Conservation (phyloP, 2,113 vertebrate genomes). For the Seriola dumerili region DNA sequence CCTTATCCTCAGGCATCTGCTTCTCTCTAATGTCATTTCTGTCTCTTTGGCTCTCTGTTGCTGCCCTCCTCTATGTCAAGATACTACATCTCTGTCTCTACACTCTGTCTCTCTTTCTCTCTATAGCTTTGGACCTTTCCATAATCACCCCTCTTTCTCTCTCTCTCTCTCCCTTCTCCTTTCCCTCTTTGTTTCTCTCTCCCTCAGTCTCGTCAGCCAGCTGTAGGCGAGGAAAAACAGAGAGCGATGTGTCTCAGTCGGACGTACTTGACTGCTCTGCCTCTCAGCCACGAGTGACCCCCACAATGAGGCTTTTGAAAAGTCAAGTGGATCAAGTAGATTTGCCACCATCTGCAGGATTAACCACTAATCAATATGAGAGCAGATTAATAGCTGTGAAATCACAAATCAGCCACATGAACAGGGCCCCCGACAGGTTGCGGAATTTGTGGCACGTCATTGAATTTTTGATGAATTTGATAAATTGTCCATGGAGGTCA, state of each 20-base stretch:
- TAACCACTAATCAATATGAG: constrained; percentile 56
- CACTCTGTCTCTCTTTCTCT: constrained; percentile 28
- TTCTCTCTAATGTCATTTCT: constrained; percentile 66
- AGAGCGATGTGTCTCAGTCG: constrained; percentile 59
- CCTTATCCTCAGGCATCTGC: constrained; percentile 66
- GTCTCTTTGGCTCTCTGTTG: constrained; percentile 40
- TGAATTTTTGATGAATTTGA: neutral
- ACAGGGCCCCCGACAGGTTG: neutral
- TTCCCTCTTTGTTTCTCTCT: constrained; percentile 7
- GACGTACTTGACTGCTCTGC: constrained; percentile 62
- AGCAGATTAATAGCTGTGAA: constrained; percentile 48
- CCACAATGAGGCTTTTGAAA: constrained; percentile 73
- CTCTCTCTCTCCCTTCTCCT: constrained; percentile 3
- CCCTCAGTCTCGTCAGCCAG: constrained; percentile 10
- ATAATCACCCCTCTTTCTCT: constrained; percentile 1
- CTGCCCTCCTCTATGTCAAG: constrained; percentile 16
- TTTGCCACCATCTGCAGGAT: constrained; percentile 59
- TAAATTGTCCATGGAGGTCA: neutral
- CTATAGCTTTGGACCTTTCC: constrained; percentile 15
- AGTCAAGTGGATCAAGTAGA: constrained; percentile 75
- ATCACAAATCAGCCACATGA: constrained; percentile 4
- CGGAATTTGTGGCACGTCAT: neutral
- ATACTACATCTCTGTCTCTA: constrained; percentile 34
- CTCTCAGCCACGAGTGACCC: constrained; percentile 71
- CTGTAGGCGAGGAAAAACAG: constrained; percentile 58